Evolutionary conservation across 2,888 invertebrate species (phyloP).

Genomic region (Rotaria macrura): DNA sequence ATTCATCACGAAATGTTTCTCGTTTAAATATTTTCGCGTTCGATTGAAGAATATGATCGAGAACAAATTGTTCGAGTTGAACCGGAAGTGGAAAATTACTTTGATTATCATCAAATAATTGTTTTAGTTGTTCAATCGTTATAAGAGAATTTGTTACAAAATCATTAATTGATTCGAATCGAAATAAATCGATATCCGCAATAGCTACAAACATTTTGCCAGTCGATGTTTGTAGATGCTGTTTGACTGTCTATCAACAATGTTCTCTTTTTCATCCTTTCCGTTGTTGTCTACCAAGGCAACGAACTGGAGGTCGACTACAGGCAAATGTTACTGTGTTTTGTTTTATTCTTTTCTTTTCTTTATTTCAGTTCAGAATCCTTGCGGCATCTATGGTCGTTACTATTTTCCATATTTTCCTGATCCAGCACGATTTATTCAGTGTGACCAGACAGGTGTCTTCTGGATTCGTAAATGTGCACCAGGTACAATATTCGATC

Average conservation of each 20-base stretch:
- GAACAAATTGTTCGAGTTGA: not conserved
- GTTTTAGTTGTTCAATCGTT: not conserved
- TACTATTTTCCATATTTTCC: conserved; percentile 13
- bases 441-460: conserved; percentile 15
- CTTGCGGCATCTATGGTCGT: conserved; percentile 10
- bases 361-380: conserved; percentile 15
- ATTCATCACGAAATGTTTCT: not conserved
- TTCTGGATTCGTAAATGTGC: conserved; percentile 15
- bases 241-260: not conserved
- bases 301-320: not conserved
- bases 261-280: not conserved
- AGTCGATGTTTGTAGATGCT: not conserved
- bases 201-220: not conserved
- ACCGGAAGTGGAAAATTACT: not conserved
- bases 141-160: not conserved
- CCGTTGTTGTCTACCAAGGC: not conserved
- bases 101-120: conserved; percentile 8
- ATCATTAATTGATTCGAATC: not conserved
- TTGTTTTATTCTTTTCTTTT: no score
- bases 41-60: not conserved
- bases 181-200: not conserved
- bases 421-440: conserved; percentile 18
- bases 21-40: not conserved
- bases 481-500: conserved; percentile 17
- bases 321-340: no score